Percentiles rank a stretch among this genome's conserved stretches.
phyloP scores from a whole-genome alignment of 92 coral and sea anemone genomes.

The Muricea muricata region DNA sequence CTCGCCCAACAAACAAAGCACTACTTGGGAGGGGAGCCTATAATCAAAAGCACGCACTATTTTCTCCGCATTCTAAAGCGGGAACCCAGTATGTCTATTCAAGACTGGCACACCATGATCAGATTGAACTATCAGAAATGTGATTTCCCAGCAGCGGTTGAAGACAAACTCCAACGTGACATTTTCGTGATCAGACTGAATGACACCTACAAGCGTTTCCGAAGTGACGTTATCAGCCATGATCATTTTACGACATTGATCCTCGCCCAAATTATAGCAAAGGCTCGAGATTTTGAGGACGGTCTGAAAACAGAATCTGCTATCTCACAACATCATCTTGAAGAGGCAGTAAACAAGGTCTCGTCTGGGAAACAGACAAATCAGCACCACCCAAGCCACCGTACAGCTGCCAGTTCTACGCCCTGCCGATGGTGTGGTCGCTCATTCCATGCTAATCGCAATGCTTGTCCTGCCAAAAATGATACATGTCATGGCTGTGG shows the following conservation, averaged over 20 bases:
- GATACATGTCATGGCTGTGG: constrained; percentile 65
- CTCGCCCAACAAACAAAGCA: constrained; percentile 46
- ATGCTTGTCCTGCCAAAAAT: constrained; percentile 66
- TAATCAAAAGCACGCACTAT: constrained; percentile 56
- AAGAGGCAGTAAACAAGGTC: constrained; percentile 20
- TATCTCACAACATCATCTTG: constrained; percentile 20
- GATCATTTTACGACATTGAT: constrained; percentile 57
- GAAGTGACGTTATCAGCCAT: constrained; percentile 57
- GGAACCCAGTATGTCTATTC: constrained; percentile 73
- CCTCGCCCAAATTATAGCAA: constrained; percentile 60
- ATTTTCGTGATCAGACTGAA: constrained; percentile 70
- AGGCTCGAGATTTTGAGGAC: constrained; percentile 64
- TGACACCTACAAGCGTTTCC: constrained; percentile 65
- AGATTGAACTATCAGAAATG: constrained; percentile 67
- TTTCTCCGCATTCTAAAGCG: constrained; percentile 60
- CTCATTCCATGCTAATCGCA: constrained; percentile 41
- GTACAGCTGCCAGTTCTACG: not conserved
- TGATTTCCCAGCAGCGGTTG: constrained; percentile 57
- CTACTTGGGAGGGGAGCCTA: constrained; percentile 58
- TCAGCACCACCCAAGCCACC: not conserved
- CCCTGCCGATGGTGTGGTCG: constrained; percentile 64
- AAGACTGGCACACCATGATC: constrained; percentile 63
- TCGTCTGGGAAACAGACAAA: not conserved
- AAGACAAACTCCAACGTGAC: constrained; percentile 62
- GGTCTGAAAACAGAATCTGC: constrained; percentile 13